Conservation (phyloP, 2,888 invertebrate genomes). For the Apamea anceps region DNA sequence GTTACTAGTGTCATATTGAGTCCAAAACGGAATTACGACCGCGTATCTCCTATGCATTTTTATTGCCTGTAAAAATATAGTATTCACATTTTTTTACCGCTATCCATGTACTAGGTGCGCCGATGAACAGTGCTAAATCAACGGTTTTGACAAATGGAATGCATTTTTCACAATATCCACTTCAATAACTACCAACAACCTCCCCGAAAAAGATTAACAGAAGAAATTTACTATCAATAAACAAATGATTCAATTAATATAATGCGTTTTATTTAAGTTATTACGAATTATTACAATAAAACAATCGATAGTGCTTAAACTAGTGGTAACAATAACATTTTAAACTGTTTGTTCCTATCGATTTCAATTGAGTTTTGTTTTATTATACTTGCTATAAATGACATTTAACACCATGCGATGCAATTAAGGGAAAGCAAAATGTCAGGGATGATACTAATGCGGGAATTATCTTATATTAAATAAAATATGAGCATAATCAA, state of each 20-base stretch:
- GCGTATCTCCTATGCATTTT: conserved; percentile 75
- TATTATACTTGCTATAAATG: conserved; percentile 57
- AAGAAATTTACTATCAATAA: conserved; percentile 70
- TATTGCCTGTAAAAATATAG: conserved; percentile 83
- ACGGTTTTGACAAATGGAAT: conserved; percentile 87
- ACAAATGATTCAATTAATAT: conserved; percentile 75
- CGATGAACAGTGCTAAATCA: conserved; percentile 86
- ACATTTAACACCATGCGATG: conserved; percentile 53
- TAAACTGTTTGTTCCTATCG: conserved; percentile 77
- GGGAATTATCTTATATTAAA: conserved; percentile 48
- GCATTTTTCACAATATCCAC: conserved; percentile 87
- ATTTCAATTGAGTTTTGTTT: conserved; percentile 72
- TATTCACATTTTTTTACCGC: conserved; percentile 76
- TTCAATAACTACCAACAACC: conserved; percentile 81
- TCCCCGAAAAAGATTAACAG: conserved; percentile 80
- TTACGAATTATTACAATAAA: conserved; percentile 77
- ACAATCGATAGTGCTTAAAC: conserved; percentile 87
- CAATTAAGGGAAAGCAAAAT: conserved; percentile 50
- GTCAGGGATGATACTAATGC: conserved; percentile 38
- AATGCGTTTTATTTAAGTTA: conserved; percentile 71
- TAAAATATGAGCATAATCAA: conserved; percentile 8
- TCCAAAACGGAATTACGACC: conserved; percentile 71
- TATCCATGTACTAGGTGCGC: conserved; percentile 83
- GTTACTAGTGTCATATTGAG: conserved; percentile 63
- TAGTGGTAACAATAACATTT: conserved; percentile 90